Conservation (phyloP, 2,797 vertebrate genomes). For the Nothura maculosa region DNA sequence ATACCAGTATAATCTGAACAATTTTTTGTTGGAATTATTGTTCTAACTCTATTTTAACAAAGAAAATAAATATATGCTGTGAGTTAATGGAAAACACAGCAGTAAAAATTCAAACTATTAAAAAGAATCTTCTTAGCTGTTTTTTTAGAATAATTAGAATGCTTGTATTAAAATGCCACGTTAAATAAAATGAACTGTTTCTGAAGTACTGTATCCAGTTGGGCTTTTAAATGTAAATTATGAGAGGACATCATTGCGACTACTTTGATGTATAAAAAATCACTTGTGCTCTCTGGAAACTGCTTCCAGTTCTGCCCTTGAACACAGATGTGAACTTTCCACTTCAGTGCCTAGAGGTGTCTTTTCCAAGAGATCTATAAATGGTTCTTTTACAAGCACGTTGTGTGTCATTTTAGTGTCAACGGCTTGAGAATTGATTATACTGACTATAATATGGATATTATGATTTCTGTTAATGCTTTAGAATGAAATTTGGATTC, state of each 20-base stretch:
- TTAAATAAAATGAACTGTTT: neutral
- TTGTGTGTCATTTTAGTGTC: neutral
- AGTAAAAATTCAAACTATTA: neutral
- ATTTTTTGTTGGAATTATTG: neutral
- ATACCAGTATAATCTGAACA: neutral
- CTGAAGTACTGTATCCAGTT: neutral
- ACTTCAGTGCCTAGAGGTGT: slow-evolving; percentile 39
- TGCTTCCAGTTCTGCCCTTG: slow-evolving; percentile 53
- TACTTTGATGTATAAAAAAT: neutral
- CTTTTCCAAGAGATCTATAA: slow-evolving; percentile 33
- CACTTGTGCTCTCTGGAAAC: neutral
- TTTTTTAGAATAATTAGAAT: neutral
- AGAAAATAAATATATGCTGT: neutral
- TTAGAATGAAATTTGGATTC: slow-evolving; percentile 15
- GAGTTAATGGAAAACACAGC: neutral
- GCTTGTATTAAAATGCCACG: neutral
- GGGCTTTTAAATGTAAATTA: neutral
- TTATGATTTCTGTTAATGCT: slow-evolving; percentile 1
- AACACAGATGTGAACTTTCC: slow-evolving; percentile 72
- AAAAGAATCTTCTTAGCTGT: neutral
- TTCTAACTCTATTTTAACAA: neutral
- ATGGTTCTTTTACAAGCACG: slow-evolving; percentile 41
- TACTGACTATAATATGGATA: neutral
- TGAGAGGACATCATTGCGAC: neutral
- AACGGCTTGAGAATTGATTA: slow-evolving; percentile 27